These are phyloP conservation scores for Myotis davidii DNA, from an alignment of 2,113 vertebrate genomes.

Conservation along the genomic window DNA sequence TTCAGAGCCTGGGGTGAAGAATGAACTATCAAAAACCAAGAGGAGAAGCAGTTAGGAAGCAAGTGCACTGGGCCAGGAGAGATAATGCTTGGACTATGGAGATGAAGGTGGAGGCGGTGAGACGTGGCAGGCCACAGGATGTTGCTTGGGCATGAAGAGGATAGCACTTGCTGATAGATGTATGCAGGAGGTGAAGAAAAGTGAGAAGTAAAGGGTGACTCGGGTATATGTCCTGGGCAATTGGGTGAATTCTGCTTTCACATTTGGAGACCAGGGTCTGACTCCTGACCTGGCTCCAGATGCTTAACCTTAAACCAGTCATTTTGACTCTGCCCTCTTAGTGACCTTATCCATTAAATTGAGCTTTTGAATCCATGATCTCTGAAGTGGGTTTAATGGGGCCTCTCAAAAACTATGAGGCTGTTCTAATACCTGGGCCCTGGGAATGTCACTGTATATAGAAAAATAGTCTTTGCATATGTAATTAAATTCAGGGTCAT, in stretches of 20 bases:
- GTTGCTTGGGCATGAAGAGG: neutral
- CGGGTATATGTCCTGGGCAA: neutral
- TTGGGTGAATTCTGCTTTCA: neutral
- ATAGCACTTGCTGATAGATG: neutral
- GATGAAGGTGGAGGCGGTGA: neutral
- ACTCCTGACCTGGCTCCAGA: neutral
- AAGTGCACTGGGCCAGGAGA: accelerated
- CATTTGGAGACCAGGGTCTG: neutral
- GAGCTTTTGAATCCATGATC: neutral
- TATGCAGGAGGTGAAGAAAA: neutral
- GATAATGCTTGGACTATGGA: too few species aligned
- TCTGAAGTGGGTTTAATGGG: neutral
- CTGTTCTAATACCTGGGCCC: neutral
- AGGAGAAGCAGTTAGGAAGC: neutral
- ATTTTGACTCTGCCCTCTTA: neutral
- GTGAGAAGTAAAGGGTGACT: neutral
- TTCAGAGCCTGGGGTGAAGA: neutral
- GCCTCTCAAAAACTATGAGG: neutral
- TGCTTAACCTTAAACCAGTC: neutral
- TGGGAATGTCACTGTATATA: neutral
- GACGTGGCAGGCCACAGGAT: accelerated
- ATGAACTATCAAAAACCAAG: too few species aligned
- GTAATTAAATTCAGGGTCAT: neutral
- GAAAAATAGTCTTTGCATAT: neutral
- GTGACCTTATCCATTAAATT: too few species aligned